Base-by-base conservation (phyloP, 1,140 invertebrate species). In the Zelostemma sp. region DNA sequence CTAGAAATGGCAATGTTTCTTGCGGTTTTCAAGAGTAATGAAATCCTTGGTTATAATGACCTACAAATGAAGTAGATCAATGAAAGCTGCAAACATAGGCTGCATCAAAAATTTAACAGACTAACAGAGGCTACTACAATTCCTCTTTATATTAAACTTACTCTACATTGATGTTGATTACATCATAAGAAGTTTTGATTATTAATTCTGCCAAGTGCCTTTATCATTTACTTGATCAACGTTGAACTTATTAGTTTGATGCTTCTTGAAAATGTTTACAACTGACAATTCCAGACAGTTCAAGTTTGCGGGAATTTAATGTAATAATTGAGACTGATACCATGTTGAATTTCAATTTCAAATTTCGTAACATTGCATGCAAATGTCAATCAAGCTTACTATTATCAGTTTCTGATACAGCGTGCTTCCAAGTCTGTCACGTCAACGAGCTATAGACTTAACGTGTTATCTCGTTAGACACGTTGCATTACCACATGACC, bases 21-120 rank as follows among this genome's bases (percentile, higher is more conserved):
- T 11, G 1, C 2, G 11, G 3, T 35, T 35, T 35, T n/a, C 33
- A 6, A 11, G 45, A 68, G 48, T 48, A 48, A 62, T 59, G 61
- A 64, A 69, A 69, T 69, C 60, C 67, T 68, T 69, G 46, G 49
- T 56, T 60, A 60, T 56, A 69, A 69, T 59, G 51, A 69, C 59
- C 47, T 31, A 60, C 35, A 56, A 47, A 57, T 64, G 58, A 63
- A 55, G 51, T 55, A 70, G 43, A 70, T 70, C 67, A 51, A 70
- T 70, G 54, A 56, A 35, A 40, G 47, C 51, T 21, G 43, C 57
- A 46, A 65, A 64, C 64, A 70, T 70, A 65, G 67, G 57, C 53
- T 57, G 35, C 12, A 47, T 70, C 47, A 65, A 64, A 64, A 64
- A 64, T 70, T 64, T 60, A 64, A 61, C 51, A 57, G 38, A 33